phyloP scores from a whole-genome alignment of 2,113 vertebrate species.

The Himantopus leucocephalus region DNA sequence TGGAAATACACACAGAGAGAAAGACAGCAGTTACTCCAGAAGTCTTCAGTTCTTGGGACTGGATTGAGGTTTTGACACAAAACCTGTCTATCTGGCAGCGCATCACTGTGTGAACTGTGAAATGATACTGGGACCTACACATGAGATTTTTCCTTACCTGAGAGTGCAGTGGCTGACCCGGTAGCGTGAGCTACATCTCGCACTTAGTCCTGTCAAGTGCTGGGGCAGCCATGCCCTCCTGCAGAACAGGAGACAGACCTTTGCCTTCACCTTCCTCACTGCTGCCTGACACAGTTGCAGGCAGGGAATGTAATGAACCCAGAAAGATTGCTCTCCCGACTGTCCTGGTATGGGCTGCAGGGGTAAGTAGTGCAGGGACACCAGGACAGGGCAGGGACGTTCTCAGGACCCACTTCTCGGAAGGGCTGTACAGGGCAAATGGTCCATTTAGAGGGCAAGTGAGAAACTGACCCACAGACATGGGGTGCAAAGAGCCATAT shows the following conservation, averaged over 20 bases:
- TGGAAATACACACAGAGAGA: neutral
- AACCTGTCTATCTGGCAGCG: neutral
- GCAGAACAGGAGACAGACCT: neutral
- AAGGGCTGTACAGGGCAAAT: neutral
- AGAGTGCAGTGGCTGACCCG: accelerated
- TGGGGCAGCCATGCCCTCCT: neutral
- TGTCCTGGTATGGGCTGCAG: neutral
- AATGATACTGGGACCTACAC: neutral
- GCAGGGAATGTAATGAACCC: neutral
- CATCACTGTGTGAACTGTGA: neutral
- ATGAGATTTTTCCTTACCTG: neutral
- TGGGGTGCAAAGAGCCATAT: neutral
- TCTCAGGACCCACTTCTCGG: neutral
- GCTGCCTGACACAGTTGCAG: neutral
- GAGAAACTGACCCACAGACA: neutral
- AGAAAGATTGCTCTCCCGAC: neutral
- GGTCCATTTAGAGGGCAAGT: neutral
- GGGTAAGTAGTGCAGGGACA: neutral
- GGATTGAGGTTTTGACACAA: neutral
- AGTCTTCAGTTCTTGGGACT: neutral
- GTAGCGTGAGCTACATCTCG: accelerated
- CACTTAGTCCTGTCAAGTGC: neutral
- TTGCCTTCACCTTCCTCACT: neutral
- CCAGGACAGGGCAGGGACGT: neutral
- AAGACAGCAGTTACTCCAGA: neutral